A percentile compares a stretch with the other conserved stretches of the same genome.
Conservation (phyloP, 2,113 vertebrate species). For the Siphamia tubifer region DNA sequence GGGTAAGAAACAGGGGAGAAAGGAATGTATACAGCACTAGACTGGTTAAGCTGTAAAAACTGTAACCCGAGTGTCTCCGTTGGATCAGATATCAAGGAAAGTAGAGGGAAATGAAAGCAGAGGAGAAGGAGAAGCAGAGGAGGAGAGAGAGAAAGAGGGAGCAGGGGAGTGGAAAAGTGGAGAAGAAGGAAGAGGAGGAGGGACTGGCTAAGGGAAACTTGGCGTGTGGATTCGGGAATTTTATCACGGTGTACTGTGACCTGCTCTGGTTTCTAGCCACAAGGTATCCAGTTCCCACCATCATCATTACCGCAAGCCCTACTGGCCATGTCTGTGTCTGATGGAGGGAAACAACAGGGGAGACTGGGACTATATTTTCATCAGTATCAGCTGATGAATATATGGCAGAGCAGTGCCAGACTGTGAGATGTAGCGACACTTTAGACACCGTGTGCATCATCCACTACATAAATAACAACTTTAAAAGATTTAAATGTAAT, state of each 20-base stretch:
- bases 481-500: too few relatives aligned
- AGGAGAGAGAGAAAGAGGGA: constrained; percentile 52
- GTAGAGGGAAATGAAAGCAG: constrained; percentile 94
- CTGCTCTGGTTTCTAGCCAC: constrained; percentile 94
- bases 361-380: background rate
- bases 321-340: constrained; percentile 41
- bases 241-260: constrained; percentile 98
- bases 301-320: constrained; percentile 67
- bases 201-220: constrained; percentile 93
- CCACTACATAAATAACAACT: too few relatives aligned
- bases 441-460: too few relatives aligned
- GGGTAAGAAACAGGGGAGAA: constrained; percentile 88
- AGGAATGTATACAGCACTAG: constrained; percentile 99
- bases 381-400: constrained; percentile 6
- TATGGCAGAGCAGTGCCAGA: background rate
- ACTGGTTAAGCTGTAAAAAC: constrained; percentile 99
- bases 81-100: constrained; percentile 98
- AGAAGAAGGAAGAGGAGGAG: constrained; percentile 57
- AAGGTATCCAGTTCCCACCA: constrained; percentile 85
- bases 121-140: constrained; percentile 67
- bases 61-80: constrained; percentile 90
- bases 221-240: constrained; percentile 96
- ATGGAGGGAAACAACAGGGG: constrained; percentile 79
- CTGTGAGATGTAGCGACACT: background rate
- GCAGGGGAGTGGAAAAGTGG: constrained; percentile 64